phyloP scores from a whole-genome alignment of 2,113 vertebrate genomes.

The Ailuropoda melanoleuca region DNA sequence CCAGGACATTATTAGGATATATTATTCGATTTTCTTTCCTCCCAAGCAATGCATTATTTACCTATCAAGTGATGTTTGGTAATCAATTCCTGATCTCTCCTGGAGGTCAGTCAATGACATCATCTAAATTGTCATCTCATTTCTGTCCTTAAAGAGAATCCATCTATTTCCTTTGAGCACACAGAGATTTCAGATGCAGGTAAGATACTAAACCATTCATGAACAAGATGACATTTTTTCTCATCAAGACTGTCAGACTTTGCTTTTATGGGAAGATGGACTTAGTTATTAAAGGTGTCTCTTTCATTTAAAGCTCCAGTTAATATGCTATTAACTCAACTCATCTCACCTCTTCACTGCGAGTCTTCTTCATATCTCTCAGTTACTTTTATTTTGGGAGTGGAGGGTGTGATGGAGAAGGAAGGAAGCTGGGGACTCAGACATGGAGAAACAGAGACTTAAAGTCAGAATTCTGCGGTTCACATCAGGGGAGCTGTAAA shows the following conservation, averaged over 20 bases:
- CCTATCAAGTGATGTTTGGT: constrained; percentile 81
- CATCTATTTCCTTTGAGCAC: constrained; percentile 77
- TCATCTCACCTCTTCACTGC: background rate
- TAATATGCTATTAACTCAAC: constrained; percentile 45
- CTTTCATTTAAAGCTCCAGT: constrained; percentile 54
- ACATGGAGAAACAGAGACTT: background rate
- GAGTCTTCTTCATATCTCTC: background rate
- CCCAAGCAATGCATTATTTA: constrained; percentile 67
- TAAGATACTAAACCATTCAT: constrained; percentile 67
- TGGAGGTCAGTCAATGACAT: constrained; percentile 83
- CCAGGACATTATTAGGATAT: constrained; percentile 64
- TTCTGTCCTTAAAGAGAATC: constrained; percentile 80
- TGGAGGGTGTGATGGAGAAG: background rate
- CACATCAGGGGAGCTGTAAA: background rate
- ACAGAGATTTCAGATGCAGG: constrained; percentile 76
- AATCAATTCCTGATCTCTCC: constrained; percentile 82
- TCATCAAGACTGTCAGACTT: constrained; percentile 63
- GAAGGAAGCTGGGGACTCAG: background rate
- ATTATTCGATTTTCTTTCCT: constrained; percentile 68
- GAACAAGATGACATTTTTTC: constrained; percentile 60
- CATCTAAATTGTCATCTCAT: constrained; percentile 80
- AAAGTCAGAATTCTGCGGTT: background rate
- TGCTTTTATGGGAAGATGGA: constrained; percentile 50
- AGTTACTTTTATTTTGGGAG: background rate
- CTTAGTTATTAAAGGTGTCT: constrained; percentile 9